phyloP scores from a whole-genome alignment of 2,888 invertebrate genomes.

The Sminthurides aquaticus region DNA sequence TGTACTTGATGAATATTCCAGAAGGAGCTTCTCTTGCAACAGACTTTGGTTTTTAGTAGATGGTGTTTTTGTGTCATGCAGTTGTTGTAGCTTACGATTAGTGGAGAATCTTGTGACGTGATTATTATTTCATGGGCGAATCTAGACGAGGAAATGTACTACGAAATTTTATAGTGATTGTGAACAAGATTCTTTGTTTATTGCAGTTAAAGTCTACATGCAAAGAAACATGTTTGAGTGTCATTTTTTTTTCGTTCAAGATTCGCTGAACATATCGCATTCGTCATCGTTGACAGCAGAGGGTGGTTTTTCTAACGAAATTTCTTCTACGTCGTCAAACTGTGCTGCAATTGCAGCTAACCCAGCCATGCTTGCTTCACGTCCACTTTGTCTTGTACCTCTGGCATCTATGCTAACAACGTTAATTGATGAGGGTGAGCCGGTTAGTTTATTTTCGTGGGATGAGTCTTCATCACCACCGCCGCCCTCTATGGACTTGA shows the following conservation, averaged over 20 bases:
- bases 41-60: no score
- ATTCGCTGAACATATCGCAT: slow-evolving; percentile 12
- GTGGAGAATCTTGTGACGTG: no score
- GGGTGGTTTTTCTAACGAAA: not conserved
- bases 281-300: slow-evolving; percentile 15
- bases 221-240: no score
- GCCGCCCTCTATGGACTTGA: not conserved
- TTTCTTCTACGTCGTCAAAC: slow-evolving; percentile 26
- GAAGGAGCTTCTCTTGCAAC: no score
- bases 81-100: no score
- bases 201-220: no score
- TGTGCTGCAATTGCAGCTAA: slow-evolving; percentile 36
- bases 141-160: no score
- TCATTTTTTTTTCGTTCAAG: not conserved
- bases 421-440: slow-evolving; percentile 16
- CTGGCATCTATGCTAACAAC: slow-evolving; percentile 34
- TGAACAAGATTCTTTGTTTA: no score
- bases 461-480: not conserved
- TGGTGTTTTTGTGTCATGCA: no score
- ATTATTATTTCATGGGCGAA: no score
- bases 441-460: not conserved
- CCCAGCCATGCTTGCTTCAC: slow-evolving; percentile 27
- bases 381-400: slow-evolving; percentile 5
- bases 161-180: no score
- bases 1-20: no score